A percentile compares a stretch with the other conserved stretches of the same genome.
Conservation (phyloP, 2,113 vertebrate genomes). For the Brachypteracias leptosomus region DNA sequence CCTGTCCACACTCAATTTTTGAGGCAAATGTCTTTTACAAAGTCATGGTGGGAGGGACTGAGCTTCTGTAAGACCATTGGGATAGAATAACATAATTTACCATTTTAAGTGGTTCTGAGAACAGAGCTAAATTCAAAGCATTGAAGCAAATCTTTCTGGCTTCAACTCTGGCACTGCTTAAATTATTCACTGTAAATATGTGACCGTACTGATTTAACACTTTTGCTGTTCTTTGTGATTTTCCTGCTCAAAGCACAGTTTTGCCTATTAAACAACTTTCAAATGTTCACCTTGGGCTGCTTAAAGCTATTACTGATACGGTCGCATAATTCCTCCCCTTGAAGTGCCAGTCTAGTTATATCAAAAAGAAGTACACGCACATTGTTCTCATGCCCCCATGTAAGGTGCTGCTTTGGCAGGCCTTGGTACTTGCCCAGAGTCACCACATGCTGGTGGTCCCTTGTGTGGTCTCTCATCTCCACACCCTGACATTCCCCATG, state of each 20-base stretch:
- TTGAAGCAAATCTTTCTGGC: background rate
- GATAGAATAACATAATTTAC: background rate
- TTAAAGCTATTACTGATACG: background rate
- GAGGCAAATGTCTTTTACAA: background rate
- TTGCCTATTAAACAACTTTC: background rate
- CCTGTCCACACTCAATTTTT: background rate
- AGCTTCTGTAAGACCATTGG: background rate
- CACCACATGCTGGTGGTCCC: background rate
- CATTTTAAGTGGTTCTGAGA: background rate
- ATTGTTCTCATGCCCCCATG: background rate
- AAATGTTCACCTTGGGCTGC: background rate
- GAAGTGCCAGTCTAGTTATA: background rate
- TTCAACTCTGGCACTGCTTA: background rate
- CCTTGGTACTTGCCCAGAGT: background rate
- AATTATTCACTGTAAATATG: constrained; percentile 37
- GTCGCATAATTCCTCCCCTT: background rate
- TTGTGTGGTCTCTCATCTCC: background rate
- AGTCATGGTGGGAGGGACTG: background rate
- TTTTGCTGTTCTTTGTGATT: constrained; percentile 4
- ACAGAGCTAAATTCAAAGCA: background rate
- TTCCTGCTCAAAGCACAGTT: background rate
- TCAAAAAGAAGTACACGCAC: background rate
- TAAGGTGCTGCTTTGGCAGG: background rate
- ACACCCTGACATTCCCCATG: background rate
- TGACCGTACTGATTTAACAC: background rate